Base-by-base conservation (phyloP, 2,888 invertebrate species). In the Hyposoter dolosus region DNA sequence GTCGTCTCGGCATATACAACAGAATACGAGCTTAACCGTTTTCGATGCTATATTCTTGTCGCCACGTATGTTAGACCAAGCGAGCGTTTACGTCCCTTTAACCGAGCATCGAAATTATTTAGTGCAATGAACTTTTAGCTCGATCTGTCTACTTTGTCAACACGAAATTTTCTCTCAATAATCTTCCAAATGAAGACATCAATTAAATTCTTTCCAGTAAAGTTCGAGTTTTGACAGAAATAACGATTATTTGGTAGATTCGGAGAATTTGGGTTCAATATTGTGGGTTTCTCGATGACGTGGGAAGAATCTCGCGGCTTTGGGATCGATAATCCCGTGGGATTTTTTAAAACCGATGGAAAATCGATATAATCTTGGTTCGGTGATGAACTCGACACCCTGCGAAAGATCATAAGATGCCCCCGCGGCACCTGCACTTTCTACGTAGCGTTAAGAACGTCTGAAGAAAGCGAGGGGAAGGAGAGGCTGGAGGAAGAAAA, bases 301-400 rank as follows among this genome's bases (percentile, higher is more conserved):
- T 83, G 83, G 68, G 81, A 78, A 86, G 43, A 50, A 68, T 74
- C 43, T 75, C 28, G 65, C 75, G 32, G 32, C 50, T 28, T 72
- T n/a, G 69, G 35, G 75, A 68, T 35, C 78, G 77, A 83, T 83
- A 86, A 86, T 86, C 76, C 50, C 80, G 17, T 45, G 68, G 78
- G 72, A 75, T 82, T 83, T 35, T 71, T 84, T 50, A 32, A 66
- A 74, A 69, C 74, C 78, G 40, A 83, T 83, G 74, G 81, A 78
- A 86, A 86, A 86, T 84, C 86, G 84, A 82, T 82, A 80, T 84
- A 74, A 84, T 77, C 82, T 63, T 17, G 19, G 69, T 17, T 47
- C 53, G 66, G 65, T 75, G 81, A 65, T 78, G 82, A 86, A 86
- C 81, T 75, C 78, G 84, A 86, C 86, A 86, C 86, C 82, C 78